Conservation (phyloP, 2,888 invertebrate genomes). For the Acronicta aceris region DNA sequence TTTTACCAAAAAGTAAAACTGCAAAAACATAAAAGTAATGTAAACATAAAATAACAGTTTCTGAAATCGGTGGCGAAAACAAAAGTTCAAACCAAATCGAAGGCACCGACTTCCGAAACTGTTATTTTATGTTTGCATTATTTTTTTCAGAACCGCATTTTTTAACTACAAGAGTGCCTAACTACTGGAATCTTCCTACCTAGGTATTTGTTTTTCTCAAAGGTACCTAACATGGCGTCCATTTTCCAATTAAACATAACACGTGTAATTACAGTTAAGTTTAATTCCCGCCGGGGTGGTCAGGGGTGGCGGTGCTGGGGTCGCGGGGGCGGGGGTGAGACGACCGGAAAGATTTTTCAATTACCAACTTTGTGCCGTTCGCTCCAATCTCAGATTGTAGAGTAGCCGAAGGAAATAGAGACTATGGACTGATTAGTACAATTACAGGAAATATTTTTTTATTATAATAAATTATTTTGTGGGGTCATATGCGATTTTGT, state of each 20-base stretch:
- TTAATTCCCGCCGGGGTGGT: constrained; percentile 57
- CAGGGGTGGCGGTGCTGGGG: constrained; percentile 24
- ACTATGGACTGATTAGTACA: neutral
- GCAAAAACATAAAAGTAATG: no score
- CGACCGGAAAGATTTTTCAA: constrained; percentile 85
- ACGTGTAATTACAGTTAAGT: constrained; percentile 67
- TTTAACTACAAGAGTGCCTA: neutral
- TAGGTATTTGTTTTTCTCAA: neutral
- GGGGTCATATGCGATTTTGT: no score
- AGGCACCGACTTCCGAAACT: no score
- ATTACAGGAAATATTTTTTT: no score
- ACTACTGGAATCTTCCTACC: neutral
- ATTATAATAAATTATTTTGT: no score
- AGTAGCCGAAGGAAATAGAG: constrained; percentile 56
- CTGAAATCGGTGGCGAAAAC: no score
- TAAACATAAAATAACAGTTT: no score
- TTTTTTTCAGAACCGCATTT: neutral
- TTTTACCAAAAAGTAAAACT: no score
- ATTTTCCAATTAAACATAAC: constrained; percentile 59
- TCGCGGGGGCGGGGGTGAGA: constrained; percentile 36
- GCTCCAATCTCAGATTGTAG: constrained; percentile 81
- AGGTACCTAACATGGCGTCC: constrained; percentile 15
- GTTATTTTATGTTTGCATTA: no score
- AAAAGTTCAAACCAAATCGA: no score
- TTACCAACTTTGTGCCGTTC: constrained; percentile 85